These are phyloP conservation scores for Gyps fulvus DNA, from an alignment of 2,113 vertebrate species.

Conservation along the genomic window DNA sequence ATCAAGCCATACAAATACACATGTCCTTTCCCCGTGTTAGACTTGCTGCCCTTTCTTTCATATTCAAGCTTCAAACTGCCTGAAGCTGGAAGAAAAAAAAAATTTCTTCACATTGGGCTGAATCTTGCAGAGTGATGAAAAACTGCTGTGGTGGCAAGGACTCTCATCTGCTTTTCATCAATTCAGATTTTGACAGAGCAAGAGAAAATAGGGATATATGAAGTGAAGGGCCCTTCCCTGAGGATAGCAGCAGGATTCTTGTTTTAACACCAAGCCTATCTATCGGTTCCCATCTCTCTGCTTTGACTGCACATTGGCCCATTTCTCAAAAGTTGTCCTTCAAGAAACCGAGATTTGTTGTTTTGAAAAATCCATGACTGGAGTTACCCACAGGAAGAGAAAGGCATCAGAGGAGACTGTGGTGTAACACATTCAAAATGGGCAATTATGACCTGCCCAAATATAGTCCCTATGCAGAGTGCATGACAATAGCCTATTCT, in stretches of 20 bases:
- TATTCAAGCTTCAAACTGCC: not conserved
- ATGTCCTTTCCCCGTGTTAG: not conserved
- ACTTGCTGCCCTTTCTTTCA: not conserved
- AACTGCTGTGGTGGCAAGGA: not conserved
- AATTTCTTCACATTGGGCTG: not conserved
- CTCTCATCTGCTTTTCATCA: slow-evolving; percentile 27
- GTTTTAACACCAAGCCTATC: not conserved
- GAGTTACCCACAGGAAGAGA: not conserved
- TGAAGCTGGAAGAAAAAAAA: not conserved
- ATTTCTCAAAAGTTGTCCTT: not conserved
- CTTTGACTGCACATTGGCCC: not conserved
- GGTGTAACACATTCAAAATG: not conserved
- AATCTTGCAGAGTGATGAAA: not conserved
- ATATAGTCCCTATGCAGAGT: not conserved
- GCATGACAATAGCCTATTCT: not conserved
- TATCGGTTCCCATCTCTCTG: not conserved
- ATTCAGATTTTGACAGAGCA: not conserved
- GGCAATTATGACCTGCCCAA: not conserved
- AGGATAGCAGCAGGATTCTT: not conserved
- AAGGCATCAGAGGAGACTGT: not conserved
- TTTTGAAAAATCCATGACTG: not conserved
- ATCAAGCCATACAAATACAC: not conserved
- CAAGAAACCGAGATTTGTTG: not conserved
- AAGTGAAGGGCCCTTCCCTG: not conserved
- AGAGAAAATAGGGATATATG: not conserved